Conservation (phyloP, 1,140 invertebrate genomes). For the Drosophila kurseongensis region DNA sequence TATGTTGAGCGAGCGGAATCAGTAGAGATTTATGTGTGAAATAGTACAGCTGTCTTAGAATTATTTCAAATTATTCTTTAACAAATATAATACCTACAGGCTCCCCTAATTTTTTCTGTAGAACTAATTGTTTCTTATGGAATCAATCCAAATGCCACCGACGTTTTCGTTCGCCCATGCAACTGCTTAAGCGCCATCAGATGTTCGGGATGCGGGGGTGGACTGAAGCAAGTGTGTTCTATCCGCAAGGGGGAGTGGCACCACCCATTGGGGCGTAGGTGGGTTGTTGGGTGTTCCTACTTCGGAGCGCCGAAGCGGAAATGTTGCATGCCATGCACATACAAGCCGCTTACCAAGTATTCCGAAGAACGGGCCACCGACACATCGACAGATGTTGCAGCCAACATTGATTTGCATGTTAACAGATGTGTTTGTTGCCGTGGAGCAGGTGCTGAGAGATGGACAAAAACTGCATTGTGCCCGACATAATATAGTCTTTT, state of each 20-base stretch:
- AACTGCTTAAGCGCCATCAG: background rate
- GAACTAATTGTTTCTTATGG: too few species aligned
- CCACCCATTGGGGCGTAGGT: background rate
- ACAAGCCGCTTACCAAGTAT: constrained; percentile 28
- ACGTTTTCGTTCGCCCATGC: background rate
- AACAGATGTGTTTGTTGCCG: constrained; percentile 48
- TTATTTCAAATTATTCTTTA: too few species aligned
- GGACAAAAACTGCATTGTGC: background rate
- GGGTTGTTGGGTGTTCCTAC: background rate
- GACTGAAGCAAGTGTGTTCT: constrained; percentile 10
- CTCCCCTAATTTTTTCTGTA: too few species aligned
- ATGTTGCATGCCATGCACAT: constrained; percentile 55
- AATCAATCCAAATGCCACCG: background rate
- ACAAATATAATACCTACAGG: too few species aligned
- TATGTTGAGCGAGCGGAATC: too few species aligned
- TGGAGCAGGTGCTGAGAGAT: background rate
- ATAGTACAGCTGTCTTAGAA: too few species aligned
- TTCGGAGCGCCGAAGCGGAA: constrained; percentile 30
- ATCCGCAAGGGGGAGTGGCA: background rate
- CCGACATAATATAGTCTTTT: too few species aligned
- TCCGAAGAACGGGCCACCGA: background rate
- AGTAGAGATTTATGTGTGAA: too few species aligned
- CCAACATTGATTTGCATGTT: constrained; percentile 57
- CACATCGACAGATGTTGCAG: constrained; percentile 20
- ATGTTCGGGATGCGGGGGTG: background rate